A percentile compares a stretch with the other conserved stretches of the same genome.
These are phyloP conservation scores for Alloscopus bannaensis DNA, from an alignment of 2,888 invertebrate genomes.

Conservation along the genomic window DNA sequence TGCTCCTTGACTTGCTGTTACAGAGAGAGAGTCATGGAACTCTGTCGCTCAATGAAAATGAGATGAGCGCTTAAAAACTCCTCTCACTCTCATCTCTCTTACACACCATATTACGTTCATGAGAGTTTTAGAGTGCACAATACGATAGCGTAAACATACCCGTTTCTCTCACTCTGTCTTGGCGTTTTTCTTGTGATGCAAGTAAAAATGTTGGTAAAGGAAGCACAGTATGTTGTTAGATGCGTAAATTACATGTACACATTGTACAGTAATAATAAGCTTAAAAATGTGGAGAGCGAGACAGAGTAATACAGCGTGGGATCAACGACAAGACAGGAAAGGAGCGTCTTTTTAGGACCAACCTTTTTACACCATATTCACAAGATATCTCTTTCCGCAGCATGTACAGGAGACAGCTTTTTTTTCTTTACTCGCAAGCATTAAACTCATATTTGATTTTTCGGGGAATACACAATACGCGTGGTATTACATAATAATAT, in stretches of 20 bases:
- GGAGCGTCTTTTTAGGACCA: conserved; percentile 16
- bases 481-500: too few relatives aligned
- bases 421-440: too few relatives aligned
- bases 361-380: background rate
- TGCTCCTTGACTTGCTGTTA: conserved; percentile 32
- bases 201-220: conserved; percentile 3
- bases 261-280: conserved; percentile 17
- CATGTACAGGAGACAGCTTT: too few relatives aligned
- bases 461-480: too few relatives aligned
- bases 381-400: background rate
- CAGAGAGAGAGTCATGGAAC: conserved; percentile 27
- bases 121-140: background rate
- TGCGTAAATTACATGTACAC: background rate
- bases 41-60: conserved; percentile 27
- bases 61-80: conserved; percentile 12
- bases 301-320: conserved; percentile 19
- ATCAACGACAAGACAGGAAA: conserved; percentile 23
- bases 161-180: background rate
- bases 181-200: background rate
- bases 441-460: too few relatives aligned
- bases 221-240: background rate
- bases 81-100: conserved; percentile 11
- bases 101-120: background rate
- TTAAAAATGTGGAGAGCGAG: background rate
- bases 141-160: conserved; percentile 13